Percentiles rank a stretch among this genome's conserved stretches.
Conservation (phyloP, 2,113 vertebrate species). For the Petaurus breviceps region DNA sequence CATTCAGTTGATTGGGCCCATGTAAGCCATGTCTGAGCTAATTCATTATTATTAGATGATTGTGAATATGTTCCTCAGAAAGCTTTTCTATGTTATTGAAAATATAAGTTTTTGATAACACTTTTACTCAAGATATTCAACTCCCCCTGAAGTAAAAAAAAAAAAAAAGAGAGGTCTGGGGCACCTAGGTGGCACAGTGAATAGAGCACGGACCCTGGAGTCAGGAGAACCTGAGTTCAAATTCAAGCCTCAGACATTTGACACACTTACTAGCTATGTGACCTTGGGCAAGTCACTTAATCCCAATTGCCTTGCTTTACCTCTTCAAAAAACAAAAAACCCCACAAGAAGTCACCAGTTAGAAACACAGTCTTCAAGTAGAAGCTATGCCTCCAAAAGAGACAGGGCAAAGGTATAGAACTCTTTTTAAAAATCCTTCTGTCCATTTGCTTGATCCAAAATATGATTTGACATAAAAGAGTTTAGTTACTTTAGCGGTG, state of each 20-base stretch:
- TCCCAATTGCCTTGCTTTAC: too few relatives aligned
- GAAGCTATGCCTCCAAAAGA: slow-evolving; percentile 22
- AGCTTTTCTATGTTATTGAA: not conserved
- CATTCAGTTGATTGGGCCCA: not conserved
- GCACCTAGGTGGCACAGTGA: too few relatives aligned
- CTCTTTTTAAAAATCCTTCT: slow-evolving; percentile 32
- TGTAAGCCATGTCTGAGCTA: not conserved
- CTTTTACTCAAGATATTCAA: slow-evolving; percentile 14
- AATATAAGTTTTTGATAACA: not conserved
- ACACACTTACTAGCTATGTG: too few relatives aligned
- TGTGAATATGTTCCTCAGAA: not conserved
- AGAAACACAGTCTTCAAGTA: slow-evolving; percentile 24
- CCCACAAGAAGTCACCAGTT: not conserved
- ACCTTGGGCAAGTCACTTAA: too few relatives aligned
- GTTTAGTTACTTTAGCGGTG: slow-evolving; percentile 36
- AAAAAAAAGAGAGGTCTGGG: not conserved
- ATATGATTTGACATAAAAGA: slow-evolving; percentile 48
- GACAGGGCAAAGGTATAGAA: not conserved
- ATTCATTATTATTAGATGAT: not conserved
- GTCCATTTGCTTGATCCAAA: slow-evolving; percentile 38
- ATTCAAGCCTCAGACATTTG: too few relatives aligned
- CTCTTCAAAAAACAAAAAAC: too few relatives aligned
- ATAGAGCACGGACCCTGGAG: too few relatives aligned
- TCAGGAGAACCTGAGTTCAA: too few relatives aligned
- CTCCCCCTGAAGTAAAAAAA: not conserved